Evolutionary conservation across 2,888 invertebrate species (phyloP).

Genomic region (Aleiodes testaceus): DNA sequence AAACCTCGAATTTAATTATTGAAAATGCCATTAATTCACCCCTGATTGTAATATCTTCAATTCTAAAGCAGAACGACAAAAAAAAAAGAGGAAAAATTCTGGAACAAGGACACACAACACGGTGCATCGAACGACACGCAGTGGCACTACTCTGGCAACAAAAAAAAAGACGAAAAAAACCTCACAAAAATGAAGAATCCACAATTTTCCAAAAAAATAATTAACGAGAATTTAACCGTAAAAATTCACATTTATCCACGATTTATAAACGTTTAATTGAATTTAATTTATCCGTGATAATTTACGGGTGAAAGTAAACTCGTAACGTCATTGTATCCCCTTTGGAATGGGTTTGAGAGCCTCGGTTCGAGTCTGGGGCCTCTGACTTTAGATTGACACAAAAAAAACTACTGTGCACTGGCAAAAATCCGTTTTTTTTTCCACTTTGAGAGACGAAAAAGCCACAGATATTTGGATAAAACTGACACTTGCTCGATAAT

Average conservation of each 20-base stretch:
- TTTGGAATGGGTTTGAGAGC: slow-evolving; percentile 39
- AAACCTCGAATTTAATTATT: background rate
- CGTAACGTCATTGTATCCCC: slow-evolving; percentile 10
- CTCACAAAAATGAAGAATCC: background rate
- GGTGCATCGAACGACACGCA: slow-evolving; percentile 10
- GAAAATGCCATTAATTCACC: background rate
- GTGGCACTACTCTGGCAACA: slow-evolving; percentile 11
- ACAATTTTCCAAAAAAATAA: background rate
- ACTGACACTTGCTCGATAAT: slow-evolving; percentile 19
- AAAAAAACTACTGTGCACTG: background rate
- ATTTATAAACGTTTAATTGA: too few relatives aligned
- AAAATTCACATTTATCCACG: background rate
- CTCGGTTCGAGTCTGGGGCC: slow-evolving; percentile 30
- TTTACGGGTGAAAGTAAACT: slow-evolving; percentile 23
- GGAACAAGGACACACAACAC: slow-evolving; percentile 24
- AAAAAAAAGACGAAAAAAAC: background rate
- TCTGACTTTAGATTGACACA: background rate
- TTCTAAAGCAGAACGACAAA: background rate
- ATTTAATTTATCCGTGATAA: background rate
- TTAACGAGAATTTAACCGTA: background rate
- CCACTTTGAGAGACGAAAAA: background rate
- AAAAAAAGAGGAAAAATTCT: slow-evolving; percentile 4
- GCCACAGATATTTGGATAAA: slow-evolving; percentile 2
- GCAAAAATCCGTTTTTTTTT: slow-evolving; percentile 4
- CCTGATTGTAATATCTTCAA: background rate